Evolutionary conservation across 2,113 vertebrate species (phyloP), one percentile per base, ranked within the genome.

Genomic region (Brachirus orientalis): DNA sequence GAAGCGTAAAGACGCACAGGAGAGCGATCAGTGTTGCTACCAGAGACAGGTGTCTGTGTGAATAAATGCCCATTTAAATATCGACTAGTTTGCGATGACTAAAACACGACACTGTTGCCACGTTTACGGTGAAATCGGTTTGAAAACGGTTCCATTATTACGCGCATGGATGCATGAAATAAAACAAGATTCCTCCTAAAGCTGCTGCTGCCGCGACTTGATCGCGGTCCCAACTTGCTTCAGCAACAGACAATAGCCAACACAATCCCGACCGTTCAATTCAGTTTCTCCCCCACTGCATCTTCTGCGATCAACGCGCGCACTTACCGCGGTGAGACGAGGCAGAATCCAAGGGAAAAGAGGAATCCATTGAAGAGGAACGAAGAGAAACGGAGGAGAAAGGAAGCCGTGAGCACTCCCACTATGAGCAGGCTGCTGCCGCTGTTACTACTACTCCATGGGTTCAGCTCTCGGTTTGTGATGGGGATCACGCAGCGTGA

Each of bases 311-410:
- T 17, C 68, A 50, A 7, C 64, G 12, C 55, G 28, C 54, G 52
- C 74, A 87, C 92, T 92, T 82, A 94, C 93, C 91, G 84, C 82
- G 80, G 55, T 52, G 86, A 44, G 72, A 81, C 70, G 79, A 79
- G 70, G 86, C 65, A 55, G 44, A 71, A 79, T 53, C 86, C 82
- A 80, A 66, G 22, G 41, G 60, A 64, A 72, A 80, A 77, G 52
- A 72, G 48, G 84, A 88, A 87, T 88, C 93, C 92, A 93, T 91
- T 58, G 72, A 91, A 51, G 46, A 36, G 48, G 38, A 14, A 43
- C 1, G 12, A 48, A 20, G 46, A 53, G 12, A 35, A 35, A 16
- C 22, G 28, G 41, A 61, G 36, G 8, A 44, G 36, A 47, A 45
- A 64, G 20, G 65, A 46, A 74, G 19, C 72, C 68, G 75, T 37